Conservation (phyloP, 2,888 invertebrate species). For the Sabellastarte sp. region DNA sequence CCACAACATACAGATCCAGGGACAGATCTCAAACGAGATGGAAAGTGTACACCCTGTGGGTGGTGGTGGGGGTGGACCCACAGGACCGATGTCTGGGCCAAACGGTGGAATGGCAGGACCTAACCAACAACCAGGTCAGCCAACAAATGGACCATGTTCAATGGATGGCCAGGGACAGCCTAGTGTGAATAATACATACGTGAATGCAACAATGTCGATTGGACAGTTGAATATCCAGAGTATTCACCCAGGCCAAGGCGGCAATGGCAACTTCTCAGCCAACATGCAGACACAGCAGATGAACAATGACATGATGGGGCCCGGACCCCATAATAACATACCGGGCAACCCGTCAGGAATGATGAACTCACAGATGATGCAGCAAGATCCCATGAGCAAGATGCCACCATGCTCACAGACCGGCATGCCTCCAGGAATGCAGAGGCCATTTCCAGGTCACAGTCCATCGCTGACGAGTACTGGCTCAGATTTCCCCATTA, state of each 20-base stretch:
- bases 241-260: conserved; percentile 38
- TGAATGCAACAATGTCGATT: conserved; percentile 63
- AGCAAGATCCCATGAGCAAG: conserved; percentile 3
- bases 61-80: not conserved
- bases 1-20: conserved; percentile 58
- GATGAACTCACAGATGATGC: not conserved
- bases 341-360: not conserved
- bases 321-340: not conserved
- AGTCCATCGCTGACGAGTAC: conserved; percentile 28
- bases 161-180: conserved; percentile 32
- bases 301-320: conserved; percentile 3
- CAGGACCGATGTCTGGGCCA: conserved; percentile 1
- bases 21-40: conserved; percentile 37
- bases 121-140: not conserved
- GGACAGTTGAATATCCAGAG: conserved; percentile 63
- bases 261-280: conserved; percentile 20
- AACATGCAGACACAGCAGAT: conserved; percentile 48
- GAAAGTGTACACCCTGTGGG: conserved; percentile 23
- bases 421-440: conserved; percentile 4
- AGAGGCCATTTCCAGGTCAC: not conserved
- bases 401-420: conserved; percentile 2
- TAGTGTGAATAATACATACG: conserved; percentile 62
- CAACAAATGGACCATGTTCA: not conserved
- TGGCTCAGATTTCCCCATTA: conserved; percentile 6
- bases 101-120: conserved; percentile 1